Percentiles rank a stretch among this genome's conserved stretches.
Evolutionary conservation across 2,797 vertebrate species (phyloP).

Genomic region (Dallia pectoralis): DNA sequence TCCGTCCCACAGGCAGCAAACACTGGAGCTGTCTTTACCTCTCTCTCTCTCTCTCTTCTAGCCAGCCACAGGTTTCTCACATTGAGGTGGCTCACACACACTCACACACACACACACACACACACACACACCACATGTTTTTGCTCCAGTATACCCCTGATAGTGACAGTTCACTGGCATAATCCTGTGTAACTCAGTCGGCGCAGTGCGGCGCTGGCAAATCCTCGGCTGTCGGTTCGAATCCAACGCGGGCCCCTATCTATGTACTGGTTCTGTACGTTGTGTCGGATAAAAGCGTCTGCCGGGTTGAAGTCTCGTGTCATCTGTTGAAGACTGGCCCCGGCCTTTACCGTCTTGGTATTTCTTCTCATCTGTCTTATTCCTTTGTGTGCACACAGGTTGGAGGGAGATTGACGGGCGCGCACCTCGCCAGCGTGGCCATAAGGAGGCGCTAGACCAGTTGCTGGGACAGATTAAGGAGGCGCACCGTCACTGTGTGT

Average conservation of each 20-base stretch:
- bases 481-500: slow-evolving; percentile 82
- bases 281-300: too few species aligned
- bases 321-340: background rate
- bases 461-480: slow-evolving; percentile 85
- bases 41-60: slow-evolving; percentile 14
- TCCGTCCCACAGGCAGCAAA: slow-evolving; percentile 32
- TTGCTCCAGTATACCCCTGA: background rate
- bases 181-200: too few species aligned
- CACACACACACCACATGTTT: slow-evolving; percentile 11
- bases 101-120: slow-evolving; percentile 17
- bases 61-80: slow-evolving; percentile 57
- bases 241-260: too few species aligned
- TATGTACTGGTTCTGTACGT: too few species aligned
- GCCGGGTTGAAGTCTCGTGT: background rate
- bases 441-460: slow-evolving; percentile 83
- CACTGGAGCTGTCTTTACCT: slow-evolving; percentile 42
- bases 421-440: slow-evolving; percentile 74
- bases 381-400: slow-evolving; percentile 62
- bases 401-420: slow-evolving; percentile 84
- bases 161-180: background rate
- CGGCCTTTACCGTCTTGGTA: background rate
- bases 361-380: background rate
- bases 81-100: slow-evolving; percentile 37
- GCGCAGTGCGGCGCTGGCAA: too few species aligned
- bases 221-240: too few species aligned